Evolutionary conservation across 2,113 vertebrate genomes (phyloP), one percentile per base, ranked within the genome.

Genomic region (Pterophyllum scalare): DNA sequence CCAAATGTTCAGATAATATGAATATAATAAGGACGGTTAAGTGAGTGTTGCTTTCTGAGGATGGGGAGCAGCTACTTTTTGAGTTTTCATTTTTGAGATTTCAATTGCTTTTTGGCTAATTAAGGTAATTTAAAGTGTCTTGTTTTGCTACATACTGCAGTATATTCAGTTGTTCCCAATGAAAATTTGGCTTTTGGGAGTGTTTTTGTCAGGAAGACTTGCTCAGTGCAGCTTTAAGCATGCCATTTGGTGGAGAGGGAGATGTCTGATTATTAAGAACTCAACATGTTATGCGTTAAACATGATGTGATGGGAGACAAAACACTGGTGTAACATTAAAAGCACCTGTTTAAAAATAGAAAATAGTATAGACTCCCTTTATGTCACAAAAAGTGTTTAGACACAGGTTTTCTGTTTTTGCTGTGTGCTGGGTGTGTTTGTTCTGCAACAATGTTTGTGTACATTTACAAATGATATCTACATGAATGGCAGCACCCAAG

Each of bases 1-100:
- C 40, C 64, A 70, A 70, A 72, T 31, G 26, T 54, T n/a, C 52
- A 56, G 19, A 54, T 54, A n/a, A n/a, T 10, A n/a, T 56, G 3
- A n/a, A n/a, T 56, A 10, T n/a, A 56, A n/a, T 56, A 56, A n/a
- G 20, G 8, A 56, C 64, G 33, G 7, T 43, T 62, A 61, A 17
- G 72, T 22, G 15, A 11, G 13, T 6, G 52, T 38, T 12, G 56
- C 33, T 35, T 40, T 79, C 33, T 62, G 24, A 67, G 22, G 31
- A 84, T 70, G 35, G 11, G 20, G 28, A 59, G 11, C 2, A 0
- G 9, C 65, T 52, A 52, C 6, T 2, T 46, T 72, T 72, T 52
- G 43, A 72, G n/a, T n/a, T n/a, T n/a, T n/a, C n/a, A n/a, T 8
- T 31, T 72, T 31, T 72, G 24, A 31, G 35, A 52, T 75, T 91